Base-by-base conservation (phyloP, 2,888 invertebrate species). In the Noctua fimbriata region DNA sequence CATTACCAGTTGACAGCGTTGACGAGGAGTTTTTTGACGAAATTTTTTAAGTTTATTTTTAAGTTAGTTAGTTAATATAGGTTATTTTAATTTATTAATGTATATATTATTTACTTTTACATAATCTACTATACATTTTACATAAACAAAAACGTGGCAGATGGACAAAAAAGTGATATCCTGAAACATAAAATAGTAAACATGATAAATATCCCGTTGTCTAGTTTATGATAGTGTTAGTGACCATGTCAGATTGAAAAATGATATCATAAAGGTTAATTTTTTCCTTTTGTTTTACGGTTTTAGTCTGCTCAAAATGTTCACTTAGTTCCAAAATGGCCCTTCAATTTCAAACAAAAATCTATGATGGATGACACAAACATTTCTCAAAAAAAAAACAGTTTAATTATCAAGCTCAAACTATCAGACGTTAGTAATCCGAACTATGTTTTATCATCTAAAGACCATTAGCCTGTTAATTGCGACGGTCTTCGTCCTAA, bases 401-500 rank as follows among this genome's bases (percentile, higher is more conserved):
- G 63, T 66, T 66, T 58, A n/a, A 72, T 60, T 28, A 66, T 52
- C 60, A 69, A 69, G 69, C 70, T 52, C 60, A 55, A 71, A 65
- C 65, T 80, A 85, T 81, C 81, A 77, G 71, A 65, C 63, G 63
- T 12, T 74, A 82, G 70, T 71, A 76, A 82, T 84, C 73, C 69
- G n/a, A 84, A 81, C 78, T 36, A 76, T 89, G 85, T 89, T 82
- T 85, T 88, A 81, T 79, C 82, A 81, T 79, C 76, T 69, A 83
- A 81, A 74, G 79, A 77, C 81, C 84, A 85, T 87, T 88, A 89
- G 79, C 47, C 69, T 73, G 81, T 74, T 86, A 85, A 84, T 84
- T 82, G 78, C 77, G 60, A 72, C 72, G 69, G 81, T 82, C 83
- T 86, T 72, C 77, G 65, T 79, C 80, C 81, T 89, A 89, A 89